Evolutionary conservation across 2,797 vertebrate species (phyloP), one percentile per base, ranked within the genome.

Genomic region (Bradypus variegatus): DNA sequence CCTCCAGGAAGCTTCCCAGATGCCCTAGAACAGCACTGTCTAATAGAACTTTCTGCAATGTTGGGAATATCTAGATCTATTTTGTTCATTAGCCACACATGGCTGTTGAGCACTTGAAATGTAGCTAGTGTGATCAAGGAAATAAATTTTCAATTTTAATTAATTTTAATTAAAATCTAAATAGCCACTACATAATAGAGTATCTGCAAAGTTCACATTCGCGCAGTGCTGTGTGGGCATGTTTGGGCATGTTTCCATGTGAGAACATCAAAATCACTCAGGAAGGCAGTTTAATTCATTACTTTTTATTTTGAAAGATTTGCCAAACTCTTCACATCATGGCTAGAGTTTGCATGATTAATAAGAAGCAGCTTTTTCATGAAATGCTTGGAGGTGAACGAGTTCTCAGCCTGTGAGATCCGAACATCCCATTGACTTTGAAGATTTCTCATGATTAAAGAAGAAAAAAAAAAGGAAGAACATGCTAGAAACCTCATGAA

Each of bases 381-480:
- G 96, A 97, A 98, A 98, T 97, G 98, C 96, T 97, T 90, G 96
- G 95, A 96, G 94, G 96, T 97, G 97, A 97, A 97, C 97, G 95
- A 95, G 96, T 97, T 98, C 98, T 98, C 98, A 98, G 97, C 98
- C 98, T 97, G 98, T 97, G 96, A 98, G 98, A 98, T 96, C 97
- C 86, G 93, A 97, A 96, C 97, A 96, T 97, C 95, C 75, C 94
- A 94, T 25, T 94, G 13, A 86, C 92, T 85, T 80, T 87, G 69
- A 94, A 91, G 78, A 64, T 93, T 90, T 69, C 91, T 93, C 89
- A 95, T 55, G 91, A 64, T 72, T 94, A 96, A 92, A 89, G 93
- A 95, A 93, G 53, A 23, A 90, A 84, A 62, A 48, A 86, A 85
- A 27, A 80, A 90, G 60, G 65, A 72, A 4, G 72, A 80, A 67